Evolutionary conservation across 1,140 invertebrate genomes (phyloP).

Genomic region (Bombus superbus): DNA sequence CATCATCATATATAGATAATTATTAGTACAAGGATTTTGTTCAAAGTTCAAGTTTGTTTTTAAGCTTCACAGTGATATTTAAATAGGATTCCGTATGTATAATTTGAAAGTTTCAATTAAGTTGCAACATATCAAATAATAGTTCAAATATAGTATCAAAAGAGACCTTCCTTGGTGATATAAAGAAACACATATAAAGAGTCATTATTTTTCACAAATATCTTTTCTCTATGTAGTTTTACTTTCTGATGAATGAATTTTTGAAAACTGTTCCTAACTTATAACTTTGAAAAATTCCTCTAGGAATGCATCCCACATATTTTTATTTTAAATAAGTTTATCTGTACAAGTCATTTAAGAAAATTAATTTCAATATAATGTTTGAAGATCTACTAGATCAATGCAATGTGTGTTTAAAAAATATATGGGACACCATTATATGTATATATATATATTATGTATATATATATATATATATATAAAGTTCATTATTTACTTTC

Average conservation of each 20-base stretch:
- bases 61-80: constrained; percentile 40
- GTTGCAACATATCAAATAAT: constrained; percentile 1
- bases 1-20: constrained; percentile 52
- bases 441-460: not conserved
- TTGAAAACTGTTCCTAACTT: constrained; percentile 32
- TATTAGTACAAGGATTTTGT: constrained; percentile 55
- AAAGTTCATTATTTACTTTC: constrained; percentile 58
- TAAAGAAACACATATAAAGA: constrained; percentile 1
- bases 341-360: constrained; percentile 39
- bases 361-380: constrained; percentile 25
- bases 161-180: not conserved
- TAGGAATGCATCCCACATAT: constrained; percentile 63
- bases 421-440: constrained; percentile 32
- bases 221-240: not conserved
- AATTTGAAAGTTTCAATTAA: not conserved
- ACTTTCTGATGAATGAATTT: constrained; percentile 3
- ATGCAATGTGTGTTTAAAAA: constrained; percentile 16
- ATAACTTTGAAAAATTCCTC: constrained; percentile 59
- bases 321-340: constrained; percentile 64
- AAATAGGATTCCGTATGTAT: constrained; percentile 5
- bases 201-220: not conserved
- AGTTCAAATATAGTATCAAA: constrained; percentile 10
- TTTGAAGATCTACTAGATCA: constrained; percentile 10
- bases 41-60: constrained; percentile 54
- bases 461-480: constrained; percentile 21